Percentiles rank a stretch among this genome's conserved stretches.
phyloP scores from a whole-genome alignment of 2,888 invertebrate genomes.

The Aspidiotus rigidus region DNA sequence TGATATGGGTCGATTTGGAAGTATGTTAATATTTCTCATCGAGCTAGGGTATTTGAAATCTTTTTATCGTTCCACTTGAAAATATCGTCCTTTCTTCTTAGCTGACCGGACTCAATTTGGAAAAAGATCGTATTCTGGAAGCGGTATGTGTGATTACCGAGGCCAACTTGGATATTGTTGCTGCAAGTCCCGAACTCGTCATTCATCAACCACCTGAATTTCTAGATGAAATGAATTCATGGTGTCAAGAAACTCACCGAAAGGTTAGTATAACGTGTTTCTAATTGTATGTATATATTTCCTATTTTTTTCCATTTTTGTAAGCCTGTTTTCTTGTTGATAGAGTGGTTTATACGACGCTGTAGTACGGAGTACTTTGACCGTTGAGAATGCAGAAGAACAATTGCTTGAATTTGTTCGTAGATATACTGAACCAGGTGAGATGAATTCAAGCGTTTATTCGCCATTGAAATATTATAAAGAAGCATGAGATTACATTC shows the following conservation, averaged over 20 bases:
- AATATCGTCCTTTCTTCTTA: constrained; percentile 41
- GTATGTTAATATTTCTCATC: constrained; percentile 1
- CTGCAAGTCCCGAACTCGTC: constrained; percentile 62
- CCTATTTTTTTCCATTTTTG: background rate
- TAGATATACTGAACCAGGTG: constrained; percentile 44
- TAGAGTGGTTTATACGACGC: constrained; percentile 73
- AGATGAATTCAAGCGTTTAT: background rate
- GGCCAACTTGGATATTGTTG: constrained; percentile 61
- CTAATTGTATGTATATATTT: constrained; percentile 23
- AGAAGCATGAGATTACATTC: too few relatives aligned
- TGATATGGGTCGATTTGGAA: constrained; percentile 24
- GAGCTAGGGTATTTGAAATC: too few relatives aligned
- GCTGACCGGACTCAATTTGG: constrained; percentile 82
- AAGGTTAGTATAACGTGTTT: constrained; percentile 49
- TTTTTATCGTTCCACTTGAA: background rate
- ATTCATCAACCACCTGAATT: constrained; percentile 66
- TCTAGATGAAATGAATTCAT: constrained; percentile 68
- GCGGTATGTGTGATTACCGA: constrained; percentile 84
- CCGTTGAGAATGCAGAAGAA: constrained; percentile 59
- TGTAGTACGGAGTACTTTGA: constrained; percentile 58
- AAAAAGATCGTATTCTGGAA: constrained; percentile 73
- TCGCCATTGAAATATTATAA: too few relatives aligned
- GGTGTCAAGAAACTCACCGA: constrained; percentile 72
- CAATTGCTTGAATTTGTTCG: constrained; percentile 62
- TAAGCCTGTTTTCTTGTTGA: constrained; percentile 40